These are phyloP conservation scores for Collichthys lucidus DNA, from an alignment of 2,113 vertebrate genomes.

Conservation along the genomic window DNA sequence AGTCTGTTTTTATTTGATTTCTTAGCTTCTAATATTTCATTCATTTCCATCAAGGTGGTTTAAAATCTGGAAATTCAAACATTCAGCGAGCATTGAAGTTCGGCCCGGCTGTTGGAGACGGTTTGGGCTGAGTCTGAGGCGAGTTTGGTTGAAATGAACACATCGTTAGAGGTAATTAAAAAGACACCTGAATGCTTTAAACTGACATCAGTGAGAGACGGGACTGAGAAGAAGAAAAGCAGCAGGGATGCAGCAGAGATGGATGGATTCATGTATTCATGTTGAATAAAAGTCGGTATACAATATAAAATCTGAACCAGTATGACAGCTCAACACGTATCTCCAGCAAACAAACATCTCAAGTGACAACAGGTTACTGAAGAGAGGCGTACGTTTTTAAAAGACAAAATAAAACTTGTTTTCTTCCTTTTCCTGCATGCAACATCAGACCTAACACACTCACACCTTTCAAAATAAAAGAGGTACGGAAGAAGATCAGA, in stretches of 20 bases:
- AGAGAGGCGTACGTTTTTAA: neutral
- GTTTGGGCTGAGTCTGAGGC: too few species aligned
- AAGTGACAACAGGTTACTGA: conserved; percentile 20
- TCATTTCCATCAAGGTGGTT: neutral
- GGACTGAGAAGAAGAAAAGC: neutral
- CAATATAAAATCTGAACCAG: conserved; percentile 38
- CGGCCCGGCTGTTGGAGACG: too few species aligned
- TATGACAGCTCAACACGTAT: conserved; percentile 2
- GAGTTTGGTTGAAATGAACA: neutral
- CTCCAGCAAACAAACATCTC: neutral
- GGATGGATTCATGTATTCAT: conserved; percentile 52
- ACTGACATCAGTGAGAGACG: neutral
- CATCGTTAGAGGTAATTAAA: neutral
- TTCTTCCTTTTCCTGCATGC: conserved; percentile 51
- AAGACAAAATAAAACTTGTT: conserved; percentile 20
- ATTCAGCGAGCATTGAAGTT: neutral
- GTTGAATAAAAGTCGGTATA: conserved; percentile 32
- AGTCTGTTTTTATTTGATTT: too few species aligned
- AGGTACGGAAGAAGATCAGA: neutral
- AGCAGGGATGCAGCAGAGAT: neutral
- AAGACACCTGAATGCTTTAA: neutral
- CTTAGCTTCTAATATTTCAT: neutral
- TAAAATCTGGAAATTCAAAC: neutral
- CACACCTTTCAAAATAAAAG: neutral
- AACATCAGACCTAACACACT: conserved; percentile 38